Base-by-base conservation (phyloP, 2,888 invertebrate species). In the Proisotoma minuta region DNA sequence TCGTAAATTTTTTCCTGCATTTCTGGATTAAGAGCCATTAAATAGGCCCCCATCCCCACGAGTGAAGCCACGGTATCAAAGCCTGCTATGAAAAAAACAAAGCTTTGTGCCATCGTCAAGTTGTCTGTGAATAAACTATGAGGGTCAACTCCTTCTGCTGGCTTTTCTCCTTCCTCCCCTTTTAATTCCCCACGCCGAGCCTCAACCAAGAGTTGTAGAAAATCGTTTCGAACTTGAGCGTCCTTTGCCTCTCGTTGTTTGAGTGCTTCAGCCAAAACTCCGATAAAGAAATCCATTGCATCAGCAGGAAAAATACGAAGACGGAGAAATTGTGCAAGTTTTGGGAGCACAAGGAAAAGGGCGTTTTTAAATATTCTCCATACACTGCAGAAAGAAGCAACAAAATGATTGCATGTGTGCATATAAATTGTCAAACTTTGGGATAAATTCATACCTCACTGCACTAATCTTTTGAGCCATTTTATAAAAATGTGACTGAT, bases 401-500 rank as follows among this genome's bases (percentile, higher is more conserved):
- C n/a, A n/a, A n/a, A n/a, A n/a, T n/a, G n/a, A n/a, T n/a, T n/a
- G n/a, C n/a, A n/a, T n/a, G n/a, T n/a, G n/a, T n/a, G n/a, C n/a
- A n/a, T n/a, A n/a, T n/a, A n/a, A n/a, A n/a, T n/a, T n/a, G n/a
- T n/a, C n/a, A n/a, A n/a, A n/a, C n/a, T n/a, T n/a, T n/a, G n/a
- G n/a, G n/a, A n/a, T n/a, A n/a, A n/a, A n/a, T n/a, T n/a, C n/a
- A n/a, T n/a, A n/a, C n/a, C n/a, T n/a, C n/a, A n/a, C n/a, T n/a
- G n/a, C n/a, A n/a, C n/a, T n/a, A 10, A 61, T 47, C 15, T 74
- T 53, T 40, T 61, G 60, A 0, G 69, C 64, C 68, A 70, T 69
- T 51, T 64, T 26, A 75, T 74, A 54, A 78, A 80, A 34, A 77
- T 78, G 1, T 75, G 80, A 69, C 26, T 80, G n/a, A n/a, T n/a